Evolutionary conservation across 1,140 invertebrate genomes (phyloP), one percentile per base, ranked within the genome.

Genomic region (Apis dorsata): DNA sequence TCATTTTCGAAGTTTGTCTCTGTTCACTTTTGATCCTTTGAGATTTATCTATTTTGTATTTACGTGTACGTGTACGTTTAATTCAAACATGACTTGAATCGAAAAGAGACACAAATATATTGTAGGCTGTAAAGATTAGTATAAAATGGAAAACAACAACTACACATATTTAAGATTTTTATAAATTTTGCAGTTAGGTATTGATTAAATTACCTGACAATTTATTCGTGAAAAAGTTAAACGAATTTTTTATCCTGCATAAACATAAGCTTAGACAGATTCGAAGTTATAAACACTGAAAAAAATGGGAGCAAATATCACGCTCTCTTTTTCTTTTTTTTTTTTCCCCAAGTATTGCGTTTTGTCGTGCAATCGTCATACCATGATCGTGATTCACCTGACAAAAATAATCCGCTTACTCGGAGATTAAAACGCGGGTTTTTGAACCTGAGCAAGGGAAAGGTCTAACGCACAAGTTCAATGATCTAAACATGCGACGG

Each of bases 391-490:
- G 60, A 80, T 65, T 80, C 69, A 55, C 44, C 57, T 62, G 28
- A 74, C 70, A 60, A 81, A 81, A 66, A 81, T 68, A 76, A 68
- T 76, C 63, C n/a, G 24, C 51, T 60, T 68, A 34, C 19, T 24
- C 12, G 21, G 24, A 77, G 62, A 69, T 76, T 69, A 76, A 34
- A 34, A 76, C 66, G 13, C 53, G 63, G 55, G 63, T 34, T 76
- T 66, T 51, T 60, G 53, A 81, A 81, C 34, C 44, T 17, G 55
- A 51, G 44, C 28, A 34, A 72, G 63, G 62, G 81, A 70, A 86
- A 86, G 72, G 76, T 77, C 66, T 68, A 79, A 51, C 63, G 17
- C 81, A 60, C 49, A 73, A 51, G 85, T 87, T 87, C 85, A 87
- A 87, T 59, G 76, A 66, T 83, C 86, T 79, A 68, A 53, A 65